These are phyloP conservation scores for Pyrrhosoma nymphula DNA, from an alignment of 2,888 invertebrate genomes.

Conservation along the genomic window DNA sequence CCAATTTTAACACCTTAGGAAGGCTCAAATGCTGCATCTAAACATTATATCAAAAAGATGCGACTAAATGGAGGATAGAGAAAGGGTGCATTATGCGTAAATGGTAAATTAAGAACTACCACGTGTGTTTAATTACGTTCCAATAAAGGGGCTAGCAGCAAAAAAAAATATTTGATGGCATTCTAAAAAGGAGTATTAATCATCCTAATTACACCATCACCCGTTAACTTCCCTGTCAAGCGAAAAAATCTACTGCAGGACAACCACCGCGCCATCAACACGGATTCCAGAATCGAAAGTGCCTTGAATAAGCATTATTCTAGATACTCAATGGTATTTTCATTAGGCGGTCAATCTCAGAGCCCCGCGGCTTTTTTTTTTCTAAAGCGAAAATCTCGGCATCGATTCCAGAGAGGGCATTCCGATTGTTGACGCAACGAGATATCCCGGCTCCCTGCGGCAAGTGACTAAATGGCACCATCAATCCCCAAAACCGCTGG, in stretches of 20 bases:
- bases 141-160: background rate
- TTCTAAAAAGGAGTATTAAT: background rate
- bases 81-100: too few species aligned
- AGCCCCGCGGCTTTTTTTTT: background rate
- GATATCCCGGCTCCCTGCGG: background rate
- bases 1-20: too few species aligned
- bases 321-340: background rate
- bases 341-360: background rate
- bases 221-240: background rate
- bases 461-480: conserved; percentile 26
- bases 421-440: conserved; percentile 15
- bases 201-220: background rate
- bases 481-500: background rate
- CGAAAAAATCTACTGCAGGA: background rate
- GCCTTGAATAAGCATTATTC: background rate
- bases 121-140: background rate
- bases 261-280: background rate
- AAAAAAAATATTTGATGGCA: background rate
- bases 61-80: too few species aligned
- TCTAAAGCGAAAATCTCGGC: background rate
- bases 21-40: too few species aligned
- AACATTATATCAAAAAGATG: too few species aligned
- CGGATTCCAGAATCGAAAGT: background rate
- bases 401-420: background rate
- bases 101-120: too few species aligned